These are phyloP conservation scores for Limanda limanda DNA, from an alignment of 2,113 vertebrate genomes.

Conservation along the genomic window DNA sequence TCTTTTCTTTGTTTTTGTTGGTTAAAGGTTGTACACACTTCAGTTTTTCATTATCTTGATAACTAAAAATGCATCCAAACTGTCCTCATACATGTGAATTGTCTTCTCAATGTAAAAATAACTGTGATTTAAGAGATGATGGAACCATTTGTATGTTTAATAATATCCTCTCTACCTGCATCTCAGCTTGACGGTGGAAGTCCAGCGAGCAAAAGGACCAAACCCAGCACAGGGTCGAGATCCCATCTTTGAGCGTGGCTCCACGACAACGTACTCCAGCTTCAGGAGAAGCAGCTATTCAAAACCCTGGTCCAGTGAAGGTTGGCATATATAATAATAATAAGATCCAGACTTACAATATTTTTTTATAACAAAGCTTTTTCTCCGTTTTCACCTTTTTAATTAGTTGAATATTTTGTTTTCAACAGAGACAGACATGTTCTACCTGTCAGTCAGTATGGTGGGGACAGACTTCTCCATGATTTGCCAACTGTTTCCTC, in stretches of 20 bases:
- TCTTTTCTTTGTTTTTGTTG: background rate
- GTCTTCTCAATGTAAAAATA: background rate
- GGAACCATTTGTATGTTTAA: background rate
- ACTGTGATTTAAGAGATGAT: background rate
- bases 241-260: constrained; percentile 97
- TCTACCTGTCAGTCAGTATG: constrained; percentile 98
- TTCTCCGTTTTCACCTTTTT: no score
- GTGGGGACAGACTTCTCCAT: constrained; percentile 98
- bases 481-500: constrained; percentile 96
- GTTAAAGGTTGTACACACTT: background rate
- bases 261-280: constrained; percentile 97
- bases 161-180: constrained; percentile 8
- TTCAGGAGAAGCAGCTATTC: constrained; percentile 91
- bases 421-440: constrained; percentile 96
- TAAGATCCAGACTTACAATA: background rate
- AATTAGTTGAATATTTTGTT: constrained; percentile 12
- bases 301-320: constrained; percentile 95
- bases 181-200: constrained; percentile 95
- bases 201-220: constrained; percentile 90
- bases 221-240: constrained; percentile 91
- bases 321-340: constrained; percentile 61
- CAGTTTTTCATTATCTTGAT: no score
- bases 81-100: no score
- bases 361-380: background rate
- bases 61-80: background rate